Conservation (phyloP, 1,140 invertebrate species). For the Sycophila sp. region DNA sequence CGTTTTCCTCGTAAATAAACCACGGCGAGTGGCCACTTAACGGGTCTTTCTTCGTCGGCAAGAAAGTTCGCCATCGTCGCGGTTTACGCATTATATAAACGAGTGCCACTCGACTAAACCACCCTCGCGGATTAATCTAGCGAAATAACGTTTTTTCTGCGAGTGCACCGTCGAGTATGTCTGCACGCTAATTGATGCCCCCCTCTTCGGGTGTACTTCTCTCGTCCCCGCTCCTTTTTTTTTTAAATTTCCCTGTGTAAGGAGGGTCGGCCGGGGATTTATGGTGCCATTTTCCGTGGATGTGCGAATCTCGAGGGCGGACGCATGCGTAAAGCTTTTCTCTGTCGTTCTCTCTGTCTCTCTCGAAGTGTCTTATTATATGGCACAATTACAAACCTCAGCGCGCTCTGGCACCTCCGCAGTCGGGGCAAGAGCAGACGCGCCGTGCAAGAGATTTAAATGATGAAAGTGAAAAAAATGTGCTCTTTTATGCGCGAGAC, state of each 20-base stretch:
- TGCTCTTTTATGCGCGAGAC: no score
- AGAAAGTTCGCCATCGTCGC: conserved; percentile 27
- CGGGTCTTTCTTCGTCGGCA: conserved; percentile 43
- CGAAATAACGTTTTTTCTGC: conserved; percentile 6
- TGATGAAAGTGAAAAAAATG: not conserved
- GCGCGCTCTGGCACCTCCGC: no score
- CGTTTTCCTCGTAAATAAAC: conserved; percentile 51
- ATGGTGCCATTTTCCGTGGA: conserved; percentile 14
- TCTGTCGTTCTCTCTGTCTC: not conserved
- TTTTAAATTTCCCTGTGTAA: no score
- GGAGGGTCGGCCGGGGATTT: conserved; percentile 1
- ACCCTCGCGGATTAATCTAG: conserved; percentile 6
- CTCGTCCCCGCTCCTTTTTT: no score
- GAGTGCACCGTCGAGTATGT: no score
- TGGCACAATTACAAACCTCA: no score
- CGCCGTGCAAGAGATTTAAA: not conserved
- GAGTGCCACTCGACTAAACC: not conserved
- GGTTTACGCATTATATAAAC: no score
- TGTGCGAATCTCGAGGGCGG: not conserved
- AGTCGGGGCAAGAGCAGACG: no score
- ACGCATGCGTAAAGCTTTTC: not conserved
- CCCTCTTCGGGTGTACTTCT: no score
- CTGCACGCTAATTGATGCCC: no score
- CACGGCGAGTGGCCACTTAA: conserved; percentile 46
- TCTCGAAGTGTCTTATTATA: no score